A percentile compares a stretch with the other conserved stretches of the same genome.
Conservation (phyloP, 2,113 vertebrate genomes). For the Erythrolamprus reginae region DNA sequence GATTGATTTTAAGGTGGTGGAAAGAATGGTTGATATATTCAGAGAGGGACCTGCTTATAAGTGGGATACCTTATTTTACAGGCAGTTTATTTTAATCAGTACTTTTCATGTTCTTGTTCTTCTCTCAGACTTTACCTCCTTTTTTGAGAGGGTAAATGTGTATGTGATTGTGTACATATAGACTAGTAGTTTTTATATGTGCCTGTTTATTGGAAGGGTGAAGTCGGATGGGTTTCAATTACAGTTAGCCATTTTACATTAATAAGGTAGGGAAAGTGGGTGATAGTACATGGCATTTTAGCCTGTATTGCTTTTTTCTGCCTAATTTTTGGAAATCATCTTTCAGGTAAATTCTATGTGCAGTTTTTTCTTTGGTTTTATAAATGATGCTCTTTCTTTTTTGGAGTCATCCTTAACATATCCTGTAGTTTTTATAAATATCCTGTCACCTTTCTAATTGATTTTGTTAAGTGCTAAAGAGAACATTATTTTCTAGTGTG, state of each 20-base stretch:
- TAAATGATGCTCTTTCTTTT: background rate
- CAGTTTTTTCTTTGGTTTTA: background rate
- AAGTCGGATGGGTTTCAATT: background rate
- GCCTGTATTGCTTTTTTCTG: background rate
- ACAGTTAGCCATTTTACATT: background rate
- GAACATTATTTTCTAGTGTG: background rate
- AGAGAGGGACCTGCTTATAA: background rate
- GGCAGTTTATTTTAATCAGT: background rate
- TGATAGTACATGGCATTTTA: background rate
- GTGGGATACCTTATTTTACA: background rate
- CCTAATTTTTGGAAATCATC: background rate
- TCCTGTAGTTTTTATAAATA: background rate
- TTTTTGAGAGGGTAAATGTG: background rate
- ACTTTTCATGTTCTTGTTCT: background rate
- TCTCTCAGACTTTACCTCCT: background rate
- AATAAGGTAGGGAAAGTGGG: background rate
- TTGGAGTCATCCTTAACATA: background rate
- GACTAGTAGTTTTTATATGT: background rate
- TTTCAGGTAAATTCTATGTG: background rate
- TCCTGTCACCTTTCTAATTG: background rate
- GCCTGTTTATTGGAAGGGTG: background rate
- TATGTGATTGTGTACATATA: background rate
- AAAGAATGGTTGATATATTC: background rate
- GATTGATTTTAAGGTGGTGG: background rate
- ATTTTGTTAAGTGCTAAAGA: background rate